Percentiles rank a stretch among this genome's conserved stretches.
These are phyloP conservation scores for Bolinopsis microptera DNA, from an alignment of 37 sponge, comb jelly and placozoan species.

Conservation along the genomic window DNA sequence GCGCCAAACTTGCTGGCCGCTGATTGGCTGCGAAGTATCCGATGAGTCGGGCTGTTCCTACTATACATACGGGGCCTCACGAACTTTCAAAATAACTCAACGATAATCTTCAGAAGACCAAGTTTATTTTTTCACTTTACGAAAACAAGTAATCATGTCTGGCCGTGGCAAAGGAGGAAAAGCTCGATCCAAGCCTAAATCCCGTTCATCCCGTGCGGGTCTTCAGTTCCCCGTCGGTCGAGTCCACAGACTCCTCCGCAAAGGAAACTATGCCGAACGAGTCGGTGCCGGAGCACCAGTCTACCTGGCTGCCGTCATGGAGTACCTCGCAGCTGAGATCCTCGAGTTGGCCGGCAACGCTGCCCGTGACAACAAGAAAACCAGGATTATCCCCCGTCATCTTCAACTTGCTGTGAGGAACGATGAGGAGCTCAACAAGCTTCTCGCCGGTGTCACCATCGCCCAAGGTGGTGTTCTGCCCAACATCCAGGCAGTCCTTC, in stretches of 20 bases:
- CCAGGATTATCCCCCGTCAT: constrained; percentile 97
- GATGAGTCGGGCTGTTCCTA: too few species aligned
- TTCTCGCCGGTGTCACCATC: constrained; percentile 95
- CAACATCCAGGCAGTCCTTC: constrained; percentile 98
- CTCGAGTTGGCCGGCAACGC: constrained; percentile 99
- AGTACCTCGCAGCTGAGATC: constrained; percentile 98
- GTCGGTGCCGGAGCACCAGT: constrained; percentile 99
- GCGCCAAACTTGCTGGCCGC: background rate
- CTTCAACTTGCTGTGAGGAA: constrained; percentile 98
- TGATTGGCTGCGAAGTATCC: background rate
- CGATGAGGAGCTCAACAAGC: constrained; percentile 99
- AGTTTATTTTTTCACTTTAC: too few species aligned
- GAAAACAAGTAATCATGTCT: constrained; percentile 83
- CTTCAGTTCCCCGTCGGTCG: constrained; percentile 99
- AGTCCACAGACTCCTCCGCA: constrained; percentile 89
- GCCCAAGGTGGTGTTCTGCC: constrained; percentile 99
- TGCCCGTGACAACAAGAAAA: constrained; percentile 99
- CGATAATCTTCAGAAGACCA: too few species aligned
- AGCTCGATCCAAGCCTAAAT: constrained; percentile 90
- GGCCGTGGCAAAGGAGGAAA: constrained; percentile 99
- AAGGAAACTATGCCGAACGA: constrained; percentile 93
- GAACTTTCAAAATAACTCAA: too few species aligned
- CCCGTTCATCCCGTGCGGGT: constrained; percentile 96
- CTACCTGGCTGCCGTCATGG: constrained; percentile 99
- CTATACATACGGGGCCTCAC: too few species aligned